A percentile compares a stretch with the other conserved stretches of the same genome.
Conservation (phyloP, 35 echinoderm and acorn worm species). For the Heliocidaris erythrogramma region DNA sequence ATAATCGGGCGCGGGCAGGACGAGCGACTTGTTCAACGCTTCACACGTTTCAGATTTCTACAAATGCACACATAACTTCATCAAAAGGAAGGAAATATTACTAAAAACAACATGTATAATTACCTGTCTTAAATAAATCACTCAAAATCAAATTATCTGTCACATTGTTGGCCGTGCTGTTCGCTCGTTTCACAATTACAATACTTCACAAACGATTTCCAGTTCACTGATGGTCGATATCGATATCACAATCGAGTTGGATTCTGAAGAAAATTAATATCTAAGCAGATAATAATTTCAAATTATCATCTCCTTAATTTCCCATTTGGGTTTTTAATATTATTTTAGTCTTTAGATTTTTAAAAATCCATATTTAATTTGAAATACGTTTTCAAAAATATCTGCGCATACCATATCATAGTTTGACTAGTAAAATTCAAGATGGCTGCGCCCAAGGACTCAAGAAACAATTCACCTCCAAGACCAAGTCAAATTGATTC, state of each 20-base stretch:
- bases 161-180: neutral
- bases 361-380: neutral
- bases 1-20: too few relatives aligned
- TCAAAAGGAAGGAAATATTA: neutral
- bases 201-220: neutral
- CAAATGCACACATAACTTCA: neutral
- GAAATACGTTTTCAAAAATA: neutral
- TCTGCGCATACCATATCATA: neutral
- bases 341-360: too few relatives aligned
- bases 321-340: too few relatives aligned
- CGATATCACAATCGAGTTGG: neutral
- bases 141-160: neutral
- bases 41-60: neutral
- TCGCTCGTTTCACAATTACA: neutral
- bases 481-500: neutral
- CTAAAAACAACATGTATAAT: neutral
- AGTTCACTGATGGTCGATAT: neutral
- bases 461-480: neutral
- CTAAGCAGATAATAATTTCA: neutral
- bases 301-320: neutral
- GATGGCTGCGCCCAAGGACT: constrained; percentile 3
- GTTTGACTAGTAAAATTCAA: neutral
- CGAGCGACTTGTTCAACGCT: neutral
- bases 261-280: neutral
- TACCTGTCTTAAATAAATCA: neutral